Percentiles rank a stretch among this genome's conserved stretches.
phyloP scores from a whole-genome alignment of 2,113 vertebrate genomes.

The Nyctereutes procyonoides region DNA sequence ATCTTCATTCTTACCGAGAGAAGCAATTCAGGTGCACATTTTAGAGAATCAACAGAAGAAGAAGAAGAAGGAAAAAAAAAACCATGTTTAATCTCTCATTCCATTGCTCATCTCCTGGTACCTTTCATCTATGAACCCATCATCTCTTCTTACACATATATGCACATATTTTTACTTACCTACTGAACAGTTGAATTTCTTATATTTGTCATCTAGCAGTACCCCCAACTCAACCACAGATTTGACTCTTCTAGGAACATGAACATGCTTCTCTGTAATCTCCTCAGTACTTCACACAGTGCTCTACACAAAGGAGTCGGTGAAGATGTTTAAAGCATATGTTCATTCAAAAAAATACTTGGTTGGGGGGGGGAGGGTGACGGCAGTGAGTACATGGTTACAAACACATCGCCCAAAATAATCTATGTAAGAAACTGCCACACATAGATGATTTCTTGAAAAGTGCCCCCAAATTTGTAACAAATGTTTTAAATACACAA shows the following conservation, averaged over 20 bases:
- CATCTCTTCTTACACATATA: background rate
- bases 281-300: background rate
- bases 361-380: background rate
- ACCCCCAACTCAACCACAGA: background rate
- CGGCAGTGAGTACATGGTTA: background rate
- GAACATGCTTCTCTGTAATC: background rate
- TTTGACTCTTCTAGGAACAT: background rate
- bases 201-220: background rate
- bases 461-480: background rate
- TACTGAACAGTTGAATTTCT: conserved; percentile 9
- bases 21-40: background rate
- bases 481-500: background rate
- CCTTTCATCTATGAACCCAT: background rate
- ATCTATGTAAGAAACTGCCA: background rate
- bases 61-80: background rate
- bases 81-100: background rate
- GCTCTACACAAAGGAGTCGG: background rate
- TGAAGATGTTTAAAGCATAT: background rate
- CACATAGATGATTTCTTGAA: background rate
- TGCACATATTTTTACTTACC: background rate
- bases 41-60: conserved; percentile 26
- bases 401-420: background rate
- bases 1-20: background rate
- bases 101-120: background rate
- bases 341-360: conserved; percentile 4